These are phyloP conservation scores for Megaceryle maxima DNA, from an alignment of 2,113 vertebrate species.

Conservation along the genomic window DNA sequence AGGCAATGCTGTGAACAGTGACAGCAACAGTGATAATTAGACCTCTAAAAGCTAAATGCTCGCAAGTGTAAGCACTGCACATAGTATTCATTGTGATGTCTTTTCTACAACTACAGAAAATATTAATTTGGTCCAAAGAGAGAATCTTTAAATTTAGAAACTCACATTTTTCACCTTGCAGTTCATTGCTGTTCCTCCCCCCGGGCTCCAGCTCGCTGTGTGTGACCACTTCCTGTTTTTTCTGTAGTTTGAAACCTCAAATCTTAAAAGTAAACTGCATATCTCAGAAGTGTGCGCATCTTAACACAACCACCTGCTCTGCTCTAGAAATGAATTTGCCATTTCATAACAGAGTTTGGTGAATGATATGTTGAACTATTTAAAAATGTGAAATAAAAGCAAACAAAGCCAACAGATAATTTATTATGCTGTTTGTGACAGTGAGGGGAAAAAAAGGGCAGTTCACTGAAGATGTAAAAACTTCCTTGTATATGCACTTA, in stretches of 20 bases:
- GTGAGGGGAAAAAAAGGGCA: background rate
- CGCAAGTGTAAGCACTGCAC: accelerated
- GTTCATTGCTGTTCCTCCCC: background rate
- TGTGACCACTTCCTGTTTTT: constrained; percentile 53
- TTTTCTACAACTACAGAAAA: background rate
- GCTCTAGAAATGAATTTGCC: background rate
- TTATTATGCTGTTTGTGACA: background rate
- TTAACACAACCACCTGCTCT: background rate
- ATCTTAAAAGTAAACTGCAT: background rate
- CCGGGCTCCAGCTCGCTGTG: background rate
- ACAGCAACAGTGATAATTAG: background rate
- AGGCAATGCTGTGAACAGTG: background rate
- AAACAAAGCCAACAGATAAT: background rate
- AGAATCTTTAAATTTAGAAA: background rate
- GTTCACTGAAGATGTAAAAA: background rate
- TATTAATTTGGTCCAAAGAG: accelerated
- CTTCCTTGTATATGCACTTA: background rate
- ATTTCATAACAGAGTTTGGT: background rate
- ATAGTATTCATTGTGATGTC: too few relatives aligned
- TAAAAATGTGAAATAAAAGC: background rate
- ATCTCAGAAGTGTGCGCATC: background rate
- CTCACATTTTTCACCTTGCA: background rate
- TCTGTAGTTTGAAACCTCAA: background rate
- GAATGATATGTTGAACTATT: background rate
- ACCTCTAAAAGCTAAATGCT: background rate